phyloP scores from a whole-genome alignment of 2,113 vertebrate species.

The Pipa parva region DNA sequence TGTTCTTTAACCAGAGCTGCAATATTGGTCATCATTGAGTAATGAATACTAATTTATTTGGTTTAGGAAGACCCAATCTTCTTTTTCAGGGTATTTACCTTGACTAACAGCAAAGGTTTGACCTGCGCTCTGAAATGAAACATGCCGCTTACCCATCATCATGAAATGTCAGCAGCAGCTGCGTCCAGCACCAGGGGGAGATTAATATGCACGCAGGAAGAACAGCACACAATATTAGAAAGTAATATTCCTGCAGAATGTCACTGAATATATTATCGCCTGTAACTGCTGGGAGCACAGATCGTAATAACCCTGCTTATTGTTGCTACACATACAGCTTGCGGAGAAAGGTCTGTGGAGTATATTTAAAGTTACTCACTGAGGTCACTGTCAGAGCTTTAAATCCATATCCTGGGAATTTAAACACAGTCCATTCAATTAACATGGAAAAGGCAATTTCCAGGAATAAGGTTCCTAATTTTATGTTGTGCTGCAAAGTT shows the following conservation, averaged over 20 bases:
- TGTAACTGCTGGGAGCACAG: slow-evolving; percentile 36
- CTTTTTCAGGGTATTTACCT: slow-evolving; percentile 42
- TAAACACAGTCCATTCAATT: no score
- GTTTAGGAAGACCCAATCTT: slow-evolving; percentile 30
- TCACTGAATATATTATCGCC: slow-evolving; percentile 56
- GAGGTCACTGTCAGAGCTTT: neutral
- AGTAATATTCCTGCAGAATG: slow-evolving; percentile 55
- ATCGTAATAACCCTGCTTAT: slow-evolving; percentile 37
- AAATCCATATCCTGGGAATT: neutral
- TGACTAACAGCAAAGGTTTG: slow-evolving; percentile 52
- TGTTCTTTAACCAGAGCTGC: no score
- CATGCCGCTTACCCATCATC: slow-evolving; percentile 53
- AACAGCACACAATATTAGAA: slow-evolving; percentile 59
- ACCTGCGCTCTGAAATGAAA: slow-evolving; percentile 52
- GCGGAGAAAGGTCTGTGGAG: slow-evolving; percentile 3
- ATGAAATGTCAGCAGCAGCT: slow-evolving; percentile 51
- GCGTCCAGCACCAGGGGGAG: slow-evolving; percentile 47
- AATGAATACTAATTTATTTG: slow-evolving; percentile 9
- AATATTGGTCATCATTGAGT: neutral
- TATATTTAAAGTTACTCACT: slow-evolving; percentile 24
- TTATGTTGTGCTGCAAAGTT: no score
- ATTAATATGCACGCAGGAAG: slow-evolving; percentile 54
- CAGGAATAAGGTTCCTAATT: no score
- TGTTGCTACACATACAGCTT: slow-evolving; percentile 35
- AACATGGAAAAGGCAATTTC: no score